A percentile compares a stretch with the other conserved stretches of the same genome.
These are phyloP conservation scores for Orius laevigatus DNA, from an alignment of 1,140 invertebrate species.

Conservation along the genomic window DNA sequence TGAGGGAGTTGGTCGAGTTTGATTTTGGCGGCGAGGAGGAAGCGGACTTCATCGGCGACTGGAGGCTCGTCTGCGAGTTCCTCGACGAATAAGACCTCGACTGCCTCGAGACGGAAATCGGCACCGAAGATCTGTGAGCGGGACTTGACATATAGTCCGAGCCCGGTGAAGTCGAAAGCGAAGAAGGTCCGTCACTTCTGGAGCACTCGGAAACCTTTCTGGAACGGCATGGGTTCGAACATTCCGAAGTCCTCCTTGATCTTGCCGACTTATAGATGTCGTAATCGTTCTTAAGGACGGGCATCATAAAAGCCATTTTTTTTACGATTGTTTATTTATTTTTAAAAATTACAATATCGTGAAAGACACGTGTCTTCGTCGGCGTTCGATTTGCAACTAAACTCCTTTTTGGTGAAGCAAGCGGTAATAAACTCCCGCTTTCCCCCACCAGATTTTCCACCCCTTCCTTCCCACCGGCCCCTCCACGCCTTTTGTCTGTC, in stretches of 20 bases:
- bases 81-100: constrained; percentile 37
- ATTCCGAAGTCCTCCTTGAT: constrained; percentile 52
- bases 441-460: no score
- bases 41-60: constrained; percentile 34
- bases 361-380: no score
- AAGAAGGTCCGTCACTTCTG: constrained; percentile 55
- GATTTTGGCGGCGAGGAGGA: constrained; percentile 44
- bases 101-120: constrained; percentile 34
- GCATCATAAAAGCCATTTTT: constrained; percentile 83
- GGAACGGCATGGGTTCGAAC: constrained; percentile 50
- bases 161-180: constrained; percentile 49
- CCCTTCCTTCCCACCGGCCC: no score
- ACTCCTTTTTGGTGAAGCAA: no score
- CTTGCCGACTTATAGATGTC: constrained; percentile 76
- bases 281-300: constrained; percentile 80
- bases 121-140: constrained; percentile 45
- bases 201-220: constrained; percentile 64
- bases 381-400: no score
- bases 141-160: constrained; percentile 39
- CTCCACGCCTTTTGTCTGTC: no score
- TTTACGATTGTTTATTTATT: no score
- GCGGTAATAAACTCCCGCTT: no score
- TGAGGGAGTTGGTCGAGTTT: constrained; percentile 42
- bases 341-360: no score
- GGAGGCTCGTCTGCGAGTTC: constrained; percentile 37